Base-by-base conservation (phyloP, 1,140 invertebrate species). In the Nephotettix cincticeps region DNA sequence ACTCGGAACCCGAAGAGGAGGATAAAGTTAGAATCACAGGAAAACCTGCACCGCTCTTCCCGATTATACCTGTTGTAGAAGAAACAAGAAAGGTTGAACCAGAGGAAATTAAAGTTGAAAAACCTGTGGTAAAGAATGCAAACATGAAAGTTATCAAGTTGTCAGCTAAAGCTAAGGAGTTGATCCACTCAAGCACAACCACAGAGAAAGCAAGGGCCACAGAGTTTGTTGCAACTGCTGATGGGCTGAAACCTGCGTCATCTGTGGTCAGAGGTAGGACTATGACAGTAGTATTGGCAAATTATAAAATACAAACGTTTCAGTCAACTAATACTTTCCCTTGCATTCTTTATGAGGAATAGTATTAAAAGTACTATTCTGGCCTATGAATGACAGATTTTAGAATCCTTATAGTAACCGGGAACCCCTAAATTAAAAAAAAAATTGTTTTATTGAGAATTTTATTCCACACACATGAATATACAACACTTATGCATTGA, bases 1-100 rank as follows among this genome's bases (percentile, higher is more conserved):
- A 85, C 71, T 85, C 84, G 2, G 85, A 86, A n/a, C 77, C 76
- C 29, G 85, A 86, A 29, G 81, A 85, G 9, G 51, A 36, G 4
- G 66, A 63, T 61, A 63, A 63, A 56, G 17, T 71, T 76, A 61
- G 70, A 72, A 23, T 67, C 27, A n/a, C 32, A 43, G 25, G 30
- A 21, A 47, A 40, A 25, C 4, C 47, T 0, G 74, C 75, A 63
- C 65, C 72, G 1, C 70, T 76, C 32, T 78, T 78, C 69, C 75
- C 74, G 21, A 74, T 74, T n/a, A 9, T 58, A 36, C 4, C 32
- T 6, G 32, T 14, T 36, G 4, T 36, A 36, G 32, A 36, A 36
- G 32, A 36, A 14, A 36, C 4, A 6, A 14, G 14, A 6, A 36
- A 36, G 32, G 32, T 36, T 4, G 32, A 36, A 36, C 4, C 32